A percentile compares a stretch with the other conserved stretches of the same genome.
Evolutionary conservation across 1,140 invertebrate species (phyloP).

Genomic region (Agraylea sexmaculata): DNA sequence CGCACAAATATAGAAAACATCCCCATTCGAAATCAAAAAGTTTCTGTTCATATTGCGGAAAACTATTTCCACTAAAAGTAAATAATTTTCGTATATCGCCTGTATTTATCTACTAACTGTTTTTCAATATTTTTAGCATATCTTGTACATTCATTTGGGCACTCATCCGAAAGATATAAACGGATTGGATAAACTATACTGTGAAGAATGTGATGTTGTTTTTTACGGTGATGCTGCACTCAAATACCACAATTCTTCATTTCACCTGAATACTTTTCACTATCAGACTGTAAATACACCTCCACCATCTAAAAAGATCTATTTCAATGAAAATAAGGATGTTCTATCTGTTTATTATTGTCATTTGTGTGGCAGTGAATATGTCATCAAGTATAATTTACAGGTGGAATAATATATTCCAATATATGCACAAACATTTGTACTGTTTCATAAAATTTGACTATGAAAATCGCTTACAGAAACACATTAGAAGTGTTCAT

Average conservation of each 20-base stretch:
- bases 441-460: background rate
- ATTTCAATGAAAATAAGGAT: conserved; percentile 43
- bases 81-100: background rate
- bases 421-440: background rate
- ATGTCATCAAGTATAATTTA: conserved; percentile 56
- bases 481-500: conserved; percentile 49
- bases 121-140: conserved; percentile 36
- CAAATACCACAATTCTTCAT: conserved; percentile 50
- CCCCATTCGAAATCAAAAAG: conserved; percentile 48
- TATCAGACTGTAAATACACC: conserved; percentile 41
- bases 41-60: conserved; percentile 55
- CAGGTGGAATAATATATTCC: conserved; percentile 26
- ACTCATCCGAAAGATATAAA: conserved; percentile 32
- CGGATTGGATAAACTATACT: conserved; percentile 36
- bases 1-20: conserved; percentile 55
- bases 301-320: conserved; percentile 47
- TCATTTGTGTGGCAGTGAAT: conserved; percentile 54
- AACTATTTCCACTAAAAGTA: conserved; percentile 57
- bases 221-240: conserved; percentile 49
- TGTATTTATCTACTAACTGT: conserved; percentile 3
- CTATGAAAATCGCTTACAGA: conserved; percentile 25
- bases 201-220: conserved; percentile 44
- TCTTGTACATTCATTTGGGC: conserved; percentile 46
- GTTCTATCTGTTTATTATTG: conserved; percentile 52
- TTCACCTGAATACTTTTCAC: conserved; percentile 44